phyloP scores from a whole-genome alignment of 2,888 invertebrate genomes.

The Aplocera efformata region DNA sequence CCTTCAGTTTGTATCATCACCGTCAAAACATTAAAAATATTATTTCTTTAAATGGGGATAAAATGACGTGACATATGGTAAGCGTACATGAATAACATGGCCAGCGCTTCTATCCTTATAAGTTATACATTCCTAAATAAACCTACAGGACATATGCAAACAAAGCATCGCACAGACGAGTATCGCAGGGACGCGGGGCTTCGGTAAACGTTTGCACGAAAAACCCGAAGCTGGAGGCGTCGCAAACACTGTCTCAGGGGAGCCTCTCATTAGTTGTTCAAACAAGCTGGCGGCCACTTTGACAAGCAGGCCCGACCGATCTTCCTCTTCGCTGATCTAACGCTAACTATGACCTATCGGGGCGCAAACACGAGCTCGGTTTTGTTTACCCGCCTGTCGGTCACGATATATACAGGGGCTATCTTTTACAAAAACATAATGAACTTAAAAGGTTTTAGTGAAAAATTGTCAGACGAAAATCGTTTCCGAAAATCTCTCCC shows the following conservation, averaged over 20 bases:
- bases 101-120: no score
- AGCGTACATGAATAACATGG: no score
- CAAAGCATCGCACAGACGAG: conserved; percentile 55
- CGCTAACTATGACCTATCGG: conserved; percentile 62
- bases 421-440: no score
- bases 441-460: no score
- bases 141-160: conserved; percentile 10
- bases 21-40: no score
- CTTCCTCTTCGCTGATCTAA: conserved; percentile 70
- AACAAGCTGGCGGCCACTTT: conserved; percentile 78
- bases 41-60: no score
- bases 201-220: conserved; percentile 55
- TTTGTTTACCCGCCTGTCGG: conserved; percentile 42
- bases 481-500: no score
- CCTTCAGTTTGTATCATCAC: no score
- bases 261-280: conserved; percentile 78
- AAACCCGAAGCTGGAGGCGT: conserved; percentile 57
- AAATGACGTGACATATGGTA: no score
- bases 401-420: conserved; percentile 12
- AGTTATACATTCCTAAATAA: no score
- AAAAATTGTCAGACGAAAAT: no score
- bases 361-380: conserved; percentile 60
- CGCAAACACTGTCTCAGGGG: conserved; percentile 74
- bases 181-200: conserved; percentile 40
- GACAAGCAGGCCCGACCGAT: conserved; percentile 58